Evolutionary conservation across 2,888 invertebrate genomes (phyloP).

Genomic region (Empis stercorea): DNA sequence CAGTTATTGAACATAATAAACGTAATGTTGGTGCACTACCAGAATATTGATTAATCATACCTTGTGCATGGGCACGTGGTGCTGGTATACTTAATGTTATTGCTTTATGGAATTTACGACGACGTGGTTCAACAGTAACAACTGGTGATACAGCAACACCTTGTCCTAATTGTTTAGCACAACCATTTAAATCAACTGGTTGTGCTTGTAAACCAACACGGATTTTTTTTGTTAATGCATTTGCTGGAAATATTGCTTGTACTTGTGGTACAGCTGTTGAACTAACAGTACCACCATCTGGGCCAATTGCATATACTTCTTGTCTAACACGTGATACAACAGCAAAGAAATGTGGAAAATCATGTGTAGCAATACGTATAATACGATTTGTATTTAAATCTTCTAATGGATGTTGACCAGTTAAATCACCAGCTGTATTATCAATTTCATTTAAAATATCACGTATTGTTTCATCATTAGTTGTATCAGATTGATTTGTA

Average conservation of each 20-base stretch:
- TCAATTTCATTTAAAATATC: slow-evolving; percentile 88
- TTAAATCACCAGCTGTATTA: slow-evolving; percentile 55
- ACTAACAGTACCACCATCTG: slow-evolving; percentile 93
- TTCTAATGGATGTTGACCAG: slow-evolving; percentile 60
- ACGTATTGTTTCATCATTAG: slow-evolving; percentile 71
- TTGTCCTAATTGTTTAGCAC: slow-evolving; percentile 81
- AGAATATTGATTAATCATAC: slow-evolving; percentile 75
- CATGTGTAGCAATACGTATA: slow-evolving; percentile 86
- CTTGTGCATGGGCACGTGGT: slow-evolving; percentile 45
- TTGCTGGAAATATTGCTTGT: slow-evolving; percentile 76
- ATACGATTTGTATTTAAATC: slow-evolving; percentile 82
- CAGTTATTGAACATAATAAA: slow-evolving; percentile 89
- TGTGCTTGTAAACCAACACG: slow-evolving; percentile 97
- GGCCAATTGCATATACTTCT: slow-evolving; percentile 93
- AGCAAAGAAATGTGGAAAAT: slow-evolving; percentile 97
- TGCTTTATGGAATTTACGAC: slow-evolving; percentile 96
- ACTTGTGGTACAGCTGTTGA: slow-evolving; percentile 86
- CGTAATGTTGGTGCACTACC: slow-evolving; percentile 74
- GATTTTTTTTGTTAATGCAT: slow-evolving; percentile 97
- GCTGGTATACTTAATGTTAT: slow-evolving; percentile 95
- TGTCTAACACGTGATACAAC: slow-evolving; percentile 89
- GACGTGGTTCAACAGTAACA: slow-evolving; percentile 92
- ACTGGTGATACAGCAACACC: slow-evolving; percentile 96
- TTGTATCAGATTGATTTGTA: slow-evolving; percentile 40
- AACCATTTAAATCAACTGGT: slow-evolving; percentile 73